Evolutionary conservation across 2,113 vertebrate species (phyloP).

Genomic region (Excalfactoria chinensis): DNA sequence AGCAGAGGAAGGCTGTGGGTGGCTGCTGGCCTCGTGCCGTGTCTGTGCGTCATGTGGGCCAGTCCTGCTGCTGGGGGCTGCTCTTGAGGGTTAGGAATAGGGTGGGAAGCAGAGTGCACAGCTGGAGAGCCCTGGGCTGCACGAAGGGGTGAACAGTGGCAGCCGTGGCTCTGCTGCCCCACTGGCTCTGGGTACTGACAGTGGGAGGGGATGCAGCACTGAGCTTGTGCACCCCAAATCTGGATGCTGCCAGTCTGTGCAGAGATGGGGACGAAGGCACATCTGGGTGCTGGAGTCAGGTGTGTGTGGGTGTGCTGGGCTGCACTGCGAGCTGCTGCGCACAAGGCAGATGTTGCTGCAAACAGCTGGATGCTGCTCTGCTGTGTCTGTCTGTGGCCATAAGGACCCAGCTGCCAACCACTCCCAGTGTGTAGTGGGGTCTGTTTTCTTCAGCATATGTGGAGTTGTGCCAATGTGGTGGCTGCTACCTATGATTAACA

Average conservation of each 20-base stretch:
- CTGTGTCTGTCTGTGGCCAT: not conserved
- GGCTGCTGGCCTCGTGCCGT: not conserved
- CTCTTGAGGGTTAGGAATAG: too few relatives aligned
- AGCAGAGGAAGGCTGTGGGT: not conserved
- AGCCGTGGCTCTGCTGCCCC: not conserved
- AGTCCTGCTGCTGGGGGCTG: not conserved
- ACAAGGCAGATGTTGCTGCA: not conserved
- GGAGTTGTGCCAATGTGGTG: fast-evolving
- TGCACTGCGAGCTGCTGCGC: fast-evolving
- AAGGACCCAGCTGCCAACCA: not conserved
- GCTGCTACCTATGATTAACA: fast-evolving
- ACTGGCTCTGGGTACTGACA: not conserved
- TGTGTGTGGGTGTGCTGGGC: not conserved
- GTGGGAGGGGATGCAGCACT: fast-evolving
- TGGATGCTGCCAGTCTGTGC: fast-evolving
- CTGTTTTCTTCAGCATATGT: not conserved
- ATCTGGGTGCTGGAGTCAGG: not conserved
- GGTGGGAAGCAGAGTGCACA: not conserved
- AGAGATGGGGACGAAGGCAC: not conserved
- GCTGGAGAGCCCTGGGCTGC: not conserved
- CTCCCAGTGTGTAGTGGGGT: fast-evolving
- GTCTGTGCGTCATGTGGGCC: not conserved
- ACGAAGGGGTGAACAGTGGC: not conserved
- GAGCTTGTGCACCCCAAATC: not conserved
- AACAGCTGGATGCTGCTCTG: not conserved